Percentiles rank a stretch among this genome's conserved stretches.
Conservation (phyloP, 2,888 invertebrate species). For the Conistra vaccinii region DNA sequence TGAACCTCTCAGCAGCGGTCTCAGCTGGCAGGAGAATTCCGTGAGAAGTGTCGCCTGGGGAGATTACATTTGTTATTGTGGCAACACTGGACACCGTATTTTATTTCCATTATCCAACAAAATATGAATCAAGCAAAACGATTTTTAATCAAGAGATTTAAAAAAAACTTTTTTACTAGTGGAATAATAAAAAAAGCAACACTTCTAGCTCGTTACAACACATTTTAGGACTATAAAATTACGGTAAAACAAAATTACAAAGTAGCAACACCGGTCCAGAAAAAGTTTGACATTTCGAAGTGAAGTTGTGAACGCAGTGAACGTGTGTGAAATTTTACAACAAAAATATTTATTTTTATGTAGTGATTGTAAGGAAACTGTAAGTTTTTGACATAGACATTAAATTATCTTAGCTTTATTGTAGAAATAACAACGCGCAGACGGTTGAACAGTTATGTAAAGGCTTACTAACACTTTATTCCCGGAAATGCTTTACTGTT, state of each 20-base stretch:
- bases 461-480: slow-evolving; percentile 62
- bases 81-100: slow-evolving; percentile 69
- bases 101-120: background rate
- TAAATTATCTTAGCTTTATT: slow-evolving; percentile 62
- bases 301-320: slow-evolving; percentile 85
- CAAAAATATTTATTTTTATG: slow-evolving; percentile 84
- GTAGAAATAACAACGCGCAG: slow-evolving; percentile 49
- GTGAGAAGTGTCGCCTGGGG: slow-evolving; percentile 69
- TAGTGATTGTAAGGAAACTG: slow-evolving; percentile 82
- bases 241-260: slow-evolving; percentile 64
- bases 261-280: slow-evolving; percentile 77
- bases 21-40: slow-evolving; percentile 80
- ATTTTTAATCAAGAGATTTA: background rate
- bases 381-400: slow-evolving; percentile 86
- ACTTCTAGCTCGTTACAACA: background rate
- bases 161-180: background rate
- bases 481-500: slow-evolving; percentile 83
- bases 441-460: slow-evolving; percentile 22
- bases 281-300: slow-evolving; percentile 85
- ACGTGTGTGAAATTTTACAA: slow-evolving; percentile 85
- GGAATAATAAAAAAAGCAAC: background rate
- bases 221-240: background rate
- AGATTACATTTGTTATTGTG: slow-evolving; percentile 67
- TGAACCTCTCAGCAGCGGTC: slow-evolving; percentile 85
- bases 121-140: background rate